phyloP scores from a whole-genome alignment of 2,888 invertebrate genomes.

The Liodrosophila aerea region DNA sequence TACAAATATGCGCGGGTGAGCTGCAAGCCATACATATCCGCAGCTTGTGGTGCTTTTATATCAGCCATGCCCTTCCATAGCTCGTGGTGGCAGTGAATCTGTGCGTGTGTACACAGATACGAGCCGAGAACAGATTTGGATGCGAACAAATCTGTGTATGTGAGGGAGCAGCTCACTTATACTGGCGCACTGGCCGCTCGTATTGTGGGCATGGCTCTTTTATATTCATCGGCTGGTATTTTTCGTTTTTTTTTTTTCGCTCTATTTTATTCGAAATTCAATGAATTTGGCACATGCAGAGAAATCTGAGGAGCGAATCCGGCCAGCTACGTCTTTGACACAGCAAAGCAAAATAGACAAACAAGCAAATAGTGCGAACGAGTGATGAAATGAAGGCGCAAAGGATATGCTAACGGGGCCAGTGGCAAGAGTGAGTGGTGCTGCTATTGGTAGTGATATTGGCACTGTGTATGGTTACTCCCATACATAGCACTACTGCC shows the following conservation, averaged over 20 bases:
- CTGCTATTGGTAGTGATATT: not conserved
- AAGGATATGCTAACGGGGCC: not conserved
- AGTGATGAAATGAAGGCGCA: not conserved
- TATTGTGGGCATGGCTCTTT: too few species aligned
- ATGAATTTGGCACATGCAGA: conserved; percentile 66
- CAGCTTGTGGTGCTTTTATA: conserved; percentile 8
- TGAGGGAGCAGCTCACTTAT: too few species aligned
- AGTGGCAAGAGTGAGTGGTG: not conserved
- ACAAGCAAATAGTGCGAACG: conserved; percentile 21
- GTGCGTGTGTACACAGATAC: too few species aligned
- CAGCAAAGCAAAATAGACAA: conserved; percentile 49
- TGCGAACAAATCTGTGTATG: too few species aligned
- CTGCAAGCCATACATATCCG: conserved; percentile 20
- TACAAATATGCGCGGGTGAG: conserved; percentile 59
- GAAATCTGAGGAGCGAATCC: conserved; percentile 38
- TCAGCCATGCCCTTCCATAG: too few species aligned
- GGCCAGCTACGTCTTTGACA: conserved; percentile 55
- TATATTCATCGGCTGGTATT: conserved; percentile 26
- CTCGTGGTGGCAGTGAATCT: too few species aligned
- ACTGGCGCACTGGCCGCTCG: too few species aligned
- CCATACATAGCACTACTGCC: conserved; percentile 19
- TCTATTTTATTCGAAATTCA: conserved; percentile 45
- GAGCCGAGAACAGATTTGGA: too few species aligned
- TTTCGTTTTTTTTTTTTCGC: conserved; percentile 1
- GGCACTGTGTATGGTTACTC: not conserved